Evolutionary conservation across 2,888 invertebrate species (phyloP).

Genomic region (Apamea epomidion): DNA sequence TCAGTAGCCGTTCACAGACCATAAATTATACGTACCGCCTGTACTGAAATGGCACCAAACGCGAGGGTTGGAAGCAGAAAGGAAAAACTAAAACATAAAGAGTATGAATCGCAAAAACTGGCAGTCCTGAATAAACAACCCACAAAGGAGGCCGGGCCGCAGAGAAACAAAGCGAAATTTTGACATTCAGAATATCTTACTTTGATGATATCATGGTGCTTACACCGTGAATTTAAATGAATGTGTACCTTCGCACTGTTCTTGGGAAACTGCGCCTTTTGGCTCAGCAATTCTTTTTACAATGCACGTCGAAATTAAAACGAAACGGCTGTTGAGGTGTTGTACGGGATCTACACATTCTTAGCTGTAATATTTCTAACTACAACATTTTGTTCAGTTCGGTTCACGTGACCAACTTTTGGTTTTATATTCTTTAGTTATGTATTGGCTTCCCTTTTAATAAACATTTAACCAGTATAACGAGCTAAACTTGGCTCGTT

Average conservation of each 20-base stretch:
- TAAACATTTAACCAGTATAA: slow-evolving; percentile 5
- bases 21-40: slow-evolving; percentile 23
- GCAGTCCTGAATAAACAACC: slow-evolving; percentile 61
- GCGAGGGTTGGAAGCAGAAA: slow-evolving; percentile 28
- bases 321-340: slow-evolving; percentile 3
- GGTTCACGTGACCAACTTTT: neutral
- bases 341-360: neutral
- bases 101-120: slow-evolving; percentile 51
- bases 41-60: slow-evolving; percentile 24
- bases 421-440: neutral
- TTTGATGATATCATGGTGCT: slow-evolving; percentile 54
- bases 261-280: neutral
- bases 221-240: slow-evolving; percentile 53
- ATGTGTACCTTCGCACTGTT: slow-evolving; percentile 14
- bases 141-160: slow-evolving; percentile 39
- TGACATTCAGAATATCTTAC: slow-evolving; percentile 55
- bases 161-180: slow-evolving; percentile 47
- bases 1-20: slow-evolving; percentile 11
- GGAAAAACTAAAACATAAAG: slow-evolving; percentile 50
- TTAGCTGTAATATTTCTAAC: neutral
- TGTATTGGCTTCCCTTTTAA: neutral
- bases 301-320: slow-evolving; percentile 18
- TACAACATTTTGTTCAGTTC: neutral
- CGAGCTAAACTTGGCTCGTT: slow-evolving; percentile 13
- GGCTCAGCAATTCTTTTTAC: slow-evolving; percentile 13